A percentile compares a stretch with the other conserved stretches of the same genome.
Conservation (phyloP, 1,140 invertebrate species). For the Sitophilus oryzae region DNA sequence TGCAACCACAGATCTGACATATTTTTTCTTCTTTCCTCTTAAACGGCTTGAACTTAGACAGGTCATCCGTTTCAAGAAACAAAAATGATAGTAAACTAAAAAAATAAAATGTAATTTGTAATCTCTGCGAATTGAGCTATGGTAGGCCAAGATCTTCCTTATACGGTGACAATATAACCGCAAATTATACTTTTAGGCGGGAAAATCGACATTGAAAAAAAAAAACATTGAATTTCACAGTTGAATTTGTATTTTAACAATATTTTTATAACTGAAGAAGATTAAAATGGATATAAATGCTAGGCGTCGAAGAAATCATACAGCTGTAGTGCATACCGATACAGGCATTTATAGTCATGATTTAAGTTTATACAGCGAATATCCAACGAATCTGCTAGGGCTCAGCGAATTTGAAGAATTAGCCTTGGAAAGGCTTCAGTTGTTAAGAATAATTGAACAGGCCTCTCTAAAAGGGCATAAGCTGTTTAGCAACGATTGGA, state of each 20-base stretch:
- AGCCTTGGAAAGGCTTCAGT: slow-evolving; percentile 76
- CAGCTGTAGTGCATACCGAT: slow-evolving; percentile 25
- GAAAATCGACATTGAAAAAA: too few species aligned
- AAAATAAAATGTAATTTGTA: too few species aligned
- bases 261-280: background rate
- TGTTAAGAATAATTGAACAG: slow-evolving; percentile 68
- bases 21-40: too few species aligned
- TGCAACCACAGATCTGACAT: too few species aligned
- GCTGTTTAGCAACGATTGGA: slow-evolving; percentile 67
- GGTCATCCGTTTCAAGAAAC: too few species aligned
- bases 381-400: slow-evolving; percentile 67
- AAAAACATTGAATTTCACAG: too few species aligned
- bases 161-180: too few species aligned
- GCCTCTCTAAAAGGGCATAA: slow-evolving; percentile 57
- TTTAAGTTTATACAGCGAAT: slow-evolving; percentile 72
- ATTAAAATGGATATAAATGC: slow-evolving; percentile 35
- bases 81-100: too few species aligned
- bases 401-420: slow-evolving; percentile 83
- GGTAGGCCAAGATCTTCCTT: too few species aligned
- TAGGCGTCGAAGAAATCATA: slow-evolving; percentile 25
- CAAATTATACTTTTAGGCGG: too few species aligned
- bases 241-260: slow-evolving; percentile 2
- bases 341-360: slow-evolving; percentile 60
- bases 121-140: too few species aligned
- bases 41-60: too few species aligned